Base-by-base conservation (phyloP, 2,888 invertebrate genomes). In the Cheiracanthium punctorium region DNA sequence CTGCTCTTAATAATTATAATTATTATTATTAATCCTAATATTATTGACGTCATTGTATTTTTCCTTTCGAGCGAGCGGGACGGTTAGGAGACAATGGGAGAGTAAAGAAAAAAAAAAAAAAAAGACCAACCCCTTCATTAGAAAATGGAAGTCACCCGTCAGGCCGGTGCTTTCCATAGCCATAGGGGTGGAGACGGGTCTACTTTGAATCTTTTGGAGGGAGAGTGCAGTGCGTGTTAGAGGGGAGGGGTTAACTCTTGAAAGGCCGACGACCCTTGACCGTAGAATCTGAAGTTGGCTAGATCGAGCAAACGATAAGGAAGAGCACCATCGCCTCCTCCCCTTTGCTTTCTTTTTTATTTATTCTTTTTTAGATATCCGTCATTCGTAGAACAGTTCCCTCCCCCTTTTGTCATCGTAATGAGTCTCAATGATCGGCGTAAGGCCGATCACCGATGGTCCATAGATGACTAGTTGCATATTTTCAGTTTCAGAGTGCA, bases 211-310 rank as follows among this genome's bases (percentile, higher is more conserved):
- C 24, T 5, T 17, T 14, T n/a, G n/a, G n/a, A n/a, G n/a, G 20
- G 14, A 32, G 37, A 37, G 58, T 20, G 24, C 1, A 24, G 12
- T 2, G 4, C 17, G 2, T 41, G 33, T 24, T 17, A 33, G 73
- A 17, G 20, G 29, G 52, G 73, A 69, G 43, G 20, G 17, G 58
- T n/a, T 30, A 58, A 33, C 41, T 8, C 58, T 58, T 17, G 58
- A 58, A 69, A 84, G 84, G 84, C 73, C 84, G 79, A 73, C 84
- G 84, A 84, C 84, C 84, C 79, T 84, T 84, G 84, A 84, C 84
- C 84, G 58, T n/a, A 58, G 58, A 24, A 5, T 58, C 43, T 48
- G 14, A 10, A 24, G 58, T 2, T 7, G 58, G 84, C 69, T 14
- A 48, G 75, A 65, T 4, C 73, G 69, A 69, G 72, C 73, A 72